phyloP scores from a whole-genome alignment of 1,140 invertebrate species.

The Macrobrachium rosenbergii region DNA sequence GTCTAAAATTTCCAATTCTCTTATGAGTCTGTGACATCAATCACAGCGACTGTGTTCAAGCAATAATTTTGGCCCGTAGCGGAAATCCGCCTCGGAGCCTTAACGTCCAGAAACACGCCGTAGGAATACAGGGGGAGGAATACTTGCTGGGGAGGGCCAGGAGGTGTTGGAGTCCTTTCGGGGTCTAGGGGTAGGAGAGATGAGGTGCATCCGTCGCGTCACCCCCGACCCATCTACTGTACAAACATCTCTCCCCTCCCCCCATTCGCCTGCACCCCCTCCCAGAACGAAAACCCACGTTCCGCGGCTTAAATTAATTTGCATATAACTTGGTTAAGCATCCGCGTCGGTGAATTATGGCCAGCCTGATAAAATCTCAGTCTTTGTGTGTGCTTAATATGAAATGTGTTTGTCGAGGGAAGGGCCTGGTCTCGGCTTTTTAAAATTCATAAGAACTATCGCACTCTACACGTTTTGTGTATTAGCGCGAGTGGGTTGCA shows the following conservation, averaged over 20 bases:
- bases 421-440: slow-evolving; percentile 36
- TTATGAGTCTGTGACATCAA: too few relatives aligned
- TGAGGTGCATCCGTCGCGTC: not conserved
- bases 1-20: too few relatives aligned
- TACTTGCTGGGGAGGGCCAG: too few relatives aligned
- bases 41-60: too few relatives aligned
- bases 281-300: slow-evolving; percentile 20
- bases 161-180: too few relatives aligned
- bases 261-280: not conserved
- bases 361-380: slow-evolving; percentile 27
- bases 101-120: too few relatives aligned
- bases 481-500: not conserved
- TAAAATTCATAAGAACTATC: slow-evolving; percentile 60
- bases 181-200: too few relatives aligned
- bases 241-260: not conserved
- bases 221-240: not conserved
- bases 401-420: slow-evolving; percentile 53
- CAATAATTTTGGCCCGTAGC: too few relatives aligned
- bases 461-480: slow-evolving; percentile 39
- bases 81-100: too few relatives aligned
- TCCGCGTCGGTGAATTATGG: slow-evolving; percentile 51
- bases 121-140: too few relatives aligned
- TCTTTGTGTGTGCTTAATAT: slow-evolving; percentile 59
- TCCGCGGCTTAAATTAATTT: slow-evolving; percentile 52
- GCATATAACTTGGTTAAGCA: slow-evolving; percentile 59